These are phyloP conservation scores for Nomada ferruginata DNA, from an alignment of 2,888 invertebrate species.

Conservation along the genomic window DNA sequence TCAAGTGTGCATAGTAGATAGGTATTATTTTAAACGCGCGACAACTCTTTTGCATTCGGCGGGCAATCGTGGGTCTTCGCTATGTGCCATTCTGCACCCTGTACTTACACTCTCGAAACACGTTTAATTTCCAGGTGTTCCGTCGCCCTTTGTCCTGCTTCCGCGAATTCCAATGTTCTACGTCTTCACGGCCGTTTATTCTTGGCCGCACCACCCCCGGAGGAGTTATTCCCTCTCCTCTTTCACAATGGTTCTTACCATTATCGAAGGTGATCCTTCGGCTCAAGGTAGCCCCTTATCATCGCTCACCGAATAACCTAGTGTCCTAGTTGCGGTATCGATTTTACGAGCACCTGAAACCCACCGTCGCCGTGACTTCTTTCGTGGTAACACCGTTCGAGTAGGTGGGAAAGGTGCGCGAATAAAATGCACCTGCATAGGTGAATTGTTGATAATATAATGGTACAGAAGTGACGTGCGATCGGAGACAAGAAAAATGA, in stretches of 20 bases:
- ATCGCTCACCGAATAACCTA: constrained; percentile 75
- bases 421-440: background rate
- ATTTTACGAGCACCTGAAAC: constrained; percentile 75
- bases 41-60: too few relatives aligned
- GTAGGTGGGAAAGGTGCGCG: background rate
- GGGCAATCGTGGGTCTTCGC: too few relatives aligned
- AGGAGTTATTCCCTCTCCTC: constrained; percentile 16
- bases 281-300: constrained; percentile 68
- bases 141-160: background rate
- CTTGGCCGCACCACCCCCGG: constrained; percentile 10
- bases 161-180: constrained; percentile 7
- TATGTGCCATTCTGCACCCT: background rate
- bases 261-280: constrained; percentile 56
- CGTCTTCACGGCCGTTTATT: constrained; percentile 27
- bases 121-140: constrained; percentile 37
- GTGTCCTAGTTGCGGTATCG: constrained; percentile 79
- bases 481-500: too few relatives aligned
- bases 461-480: too few relatives aligned
- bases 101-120: background rate
- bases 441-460: too few relatives aligned
- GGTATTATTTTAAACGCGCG: too few relatives aligned
- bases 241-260: constrained; percentile 31
- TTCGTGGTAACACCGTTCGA: constrained; percentile 42
- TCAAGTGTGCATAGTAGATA: too few relatives aligned
- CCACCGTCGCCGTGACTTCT: constrained; percentile 59